Percentiles rank a stretch among this genome's conserved stretches.
Conservation (phyloP, 2,113 vertebrate genomes). For the Axis porcinus region DNA sequence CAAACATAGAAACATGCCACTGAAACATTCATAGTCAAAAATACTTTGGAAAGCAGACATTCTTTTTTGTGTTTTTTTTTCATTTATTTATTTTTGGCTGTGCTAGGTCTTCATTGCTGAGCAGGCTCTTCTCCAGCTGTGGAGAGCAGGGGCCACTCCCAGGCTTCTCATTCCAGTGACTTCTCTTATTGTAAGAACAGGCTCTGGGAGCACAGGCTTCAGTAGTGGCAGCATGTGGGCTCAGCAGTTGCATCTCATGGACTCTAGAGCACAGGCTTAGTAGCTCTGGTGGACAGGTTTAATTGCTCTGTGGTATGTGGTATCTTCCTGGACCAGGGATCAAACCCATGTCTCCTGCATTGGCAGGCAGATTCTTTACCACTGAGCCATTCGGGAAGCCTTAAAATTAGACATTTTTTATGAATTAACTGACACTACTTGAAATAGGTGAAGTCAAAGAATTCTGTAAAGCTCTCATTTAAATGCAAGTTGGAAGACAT, state of each 20-base stretch:
- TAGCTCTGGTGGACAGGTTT: neutral
- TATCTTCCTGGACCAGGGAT: neutral
- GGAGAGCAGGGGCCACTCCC: neutral
- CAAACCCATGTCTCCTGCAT: neutral
- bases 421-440: neutral
- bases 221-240: neutral
- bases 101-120: neutral
- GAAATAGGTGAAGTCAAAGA: neutral
- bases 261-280: neutral
- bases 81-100: neutral
- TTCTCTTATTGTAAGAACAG: neutral
- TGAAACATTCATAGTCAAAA: neutral
- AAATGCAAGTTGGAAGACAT: constrained; percentile 23
- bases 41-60: neutral
- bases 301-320: neutral
- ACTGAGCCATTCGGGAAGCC: neutral
- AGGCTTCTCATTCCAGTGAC: neutral
- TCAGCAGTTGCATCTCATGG: neutral
- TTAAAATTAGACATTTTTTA: neutral
- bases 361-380: neutral
- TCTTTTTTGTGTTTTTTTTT: neutral
- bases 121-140: neutral
- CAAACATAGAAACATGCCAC: neutral
- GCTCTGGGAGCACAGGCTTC: neutral
- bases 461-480: neutral